Evolutionary conservation across 2,797 vertebrate species (phyloP).

Genomic region (Mormyrops attenuatus): DNA sequence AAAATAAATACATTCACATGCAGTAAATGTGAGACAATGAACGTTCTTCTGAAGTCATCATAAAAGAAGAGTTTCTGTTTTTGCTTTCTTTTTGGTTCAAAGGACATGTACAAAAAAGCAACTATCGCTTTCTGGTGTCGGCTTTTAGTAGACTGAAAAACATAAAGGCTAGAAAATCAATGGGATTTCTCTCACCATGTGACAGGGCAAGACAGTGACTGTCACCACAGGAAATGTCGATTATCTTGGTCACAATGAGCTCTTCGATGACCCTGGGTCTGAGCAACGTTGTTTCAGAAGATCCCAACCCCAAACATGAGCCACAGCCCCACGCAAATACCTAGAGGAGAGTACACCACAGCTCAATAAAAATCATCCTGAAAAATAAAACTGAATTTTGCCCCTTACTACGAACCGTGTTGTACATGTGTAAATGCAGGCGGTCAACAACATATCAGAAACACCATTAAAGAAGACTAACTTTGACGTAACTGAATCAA

Average conservation of each 20-base stretch:
- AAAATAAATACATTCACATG: neutral
- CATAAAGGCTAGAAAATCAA: neutral
- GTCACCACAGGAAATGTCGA: constrained; percentile 75
- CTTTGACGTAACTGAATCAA: neutral
- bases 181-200: constrained; percentile 53
- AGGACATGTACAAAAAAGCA: neutral
- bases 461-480: neutral
- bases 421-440: neutral
- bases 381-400: neutral
- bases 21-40: neutral
- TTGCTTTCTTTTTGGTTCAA: neutral
- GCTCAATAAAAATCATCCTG: neutral
- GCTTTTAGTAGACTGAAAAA: neutral
- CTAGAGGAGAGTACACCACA: constrained; percentile 36
- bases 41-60: neutral
- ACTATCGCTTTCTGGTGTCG: neutral
- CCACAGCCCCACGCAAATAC: constrained; percentile 75
- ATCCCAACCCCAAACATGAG: constrained; percentile 72
- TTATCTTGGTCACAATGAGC: constrained; percentile 67
- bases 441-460: neutral
- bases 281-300: constrained; percentile 70
- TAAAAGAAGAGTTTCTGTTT: neutral
- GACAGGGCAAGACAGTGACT: constrained; percentile 73
- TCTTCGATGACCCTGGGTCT: constrained; percentile 69
- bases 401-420: neutral